Evolutionary conservation across 1,140 invertebrate genomes (phyloP), one percentile per base, ranked within the genome.

Genomic region (Bombus soroeensis): DNA sequence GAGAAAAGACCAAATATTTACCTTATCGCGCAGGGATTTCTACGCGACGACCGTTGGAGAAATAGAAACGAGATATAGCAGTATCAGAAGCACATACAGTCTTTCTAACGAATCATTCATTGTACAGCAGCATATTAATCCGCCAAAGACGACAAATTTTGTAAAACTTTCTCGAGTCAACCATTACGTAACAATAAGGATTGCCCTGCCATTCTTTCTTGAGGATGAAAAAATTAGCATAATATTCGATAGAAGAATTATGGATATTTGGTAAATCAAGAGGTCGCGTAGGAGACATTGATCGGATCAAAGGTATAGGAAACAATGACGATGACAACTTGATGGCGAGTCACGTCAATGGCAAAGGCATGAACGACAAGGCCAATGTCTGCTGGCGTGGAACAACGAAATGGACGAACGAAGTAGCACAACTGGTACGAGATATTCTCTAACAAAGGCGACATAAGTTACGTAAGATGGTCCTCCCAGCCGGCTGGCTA

Each of bases 401-500:
- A 72, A 57, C 28, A 81, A 81, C 77, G 78, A 18, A 34, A 57
- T n/a, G 57, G 39, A 62, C 25, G 66, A n/a, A 82, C 32, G 71
- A 71, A 62, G 85, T 43, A 70, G 4, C 59, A 12, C 43, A 81
- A 34, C 81, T 37, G 70, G 79, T 43, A 57, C 87, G 76, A 83
- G 81, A 79, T 84, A 78, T 70, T 76, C 80, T 80, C 91, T 92
- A 92, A 92, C 91, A 92, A 92, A 92, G 90, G 82, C 85, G 81
- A 92, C 87, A 91, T 90, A 92, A 91, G 88, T 92, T 92, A 92
- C 90, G 83, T 90, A 91, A 91, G 91, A 90, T 92, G 90, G 88
- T 80, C 66, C 68, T 59, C 62, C 15, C 80, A 68, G 70, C 71
- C 78, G 74, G 80, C 70, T 71, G 82, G 88, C 91, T 86, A 92